Evolutionary conservation across 2,113 vertebrate genomes (phyloP), one percentile per base, ranked within the genome.

Genomic region (Hemibagrus wyckioides): DNA sequence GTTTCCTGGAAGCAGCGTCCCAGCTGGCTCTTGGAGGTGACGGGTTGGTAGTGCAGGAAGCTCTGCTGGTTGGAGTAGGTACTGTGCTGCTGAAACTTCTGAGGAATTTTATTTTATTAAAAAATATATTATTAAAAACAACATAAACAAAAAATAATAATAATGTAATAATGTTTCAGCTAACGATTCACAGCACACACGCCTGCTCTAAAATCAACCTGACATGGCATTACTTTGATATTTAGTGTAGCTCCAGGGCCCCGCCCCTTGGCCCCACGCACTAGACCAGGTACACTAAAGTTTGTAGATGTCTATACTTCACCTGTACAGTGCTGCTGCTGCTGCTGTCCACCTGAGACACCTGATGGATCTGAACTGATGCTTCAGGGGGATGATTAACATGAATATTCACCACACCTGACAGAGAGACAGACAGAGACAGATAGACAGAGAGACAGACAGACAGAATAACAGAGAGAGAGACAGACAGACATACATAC

Each of bases 1-100:
- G 98, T 99, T 93, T 99, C 98, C 95, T 99, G 98, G 93, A 99
- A 99, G 93, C 98, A 99, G 86, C 98, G 97, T 2, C 98, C 98
- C 90, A 99, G 95, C 36, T 96, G 96, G 80, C 94, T 97, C 94
- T 98, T 99, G 75, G 97, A 96, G 87, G 96, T 93, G 92, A 97
- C 95, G 0, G 98, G 98, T 90, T 96, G 97, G 86, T 97, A 94
- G 2, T 96, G 95, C 85, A 96, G 92, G 92, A 97, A 92, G 87
- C 95, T 92, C 83, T 98, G 97, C 92, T 98, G 97, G 90, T 95
- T 93, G 39, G 97, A 94, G 88, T 97, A 97, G 1, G 96, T 1
- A 36, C 96, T 96, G 86, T 97, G 94, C 57, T 90, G 87, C 63
- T 91, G 90, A 44, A 91, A 84, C 82, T 84, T 98, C 93, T 88